Evolutionary conservation across 2,797 vertebrate species (phyloP).

Genomic region (Champsocephalus gunnari): DNA sequence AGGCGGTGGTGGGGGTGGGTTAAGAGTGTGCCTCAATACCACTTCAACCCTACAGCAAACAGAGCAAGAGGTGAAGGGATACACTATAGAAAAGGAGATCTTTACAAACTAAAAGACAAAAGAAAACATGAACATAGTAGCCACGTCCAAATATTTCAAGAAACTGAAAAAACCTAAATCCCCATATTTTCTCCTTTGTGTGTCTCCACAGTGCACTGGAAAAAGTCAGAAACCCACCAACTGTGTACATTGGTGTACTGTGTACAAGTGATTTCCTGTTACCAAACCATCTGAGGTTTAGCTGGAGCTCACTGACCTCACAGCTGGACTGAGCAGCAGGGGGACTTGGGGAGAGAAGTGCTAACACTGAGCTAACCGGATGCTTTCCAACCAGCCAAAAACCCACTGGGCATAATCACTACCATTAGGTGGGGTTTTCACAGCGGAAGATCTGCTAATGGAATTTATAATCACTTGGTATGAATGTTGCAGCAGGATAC

Average conservation of each 20-base stretch:
- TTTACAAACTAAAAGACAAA: conserved; percentile 35
- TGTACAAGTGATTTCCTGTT: conserved; percentile 59
- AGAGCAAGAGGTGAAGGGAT: conserved; percentile 48
- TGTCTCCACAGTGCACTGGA: conserved; percentile 31
- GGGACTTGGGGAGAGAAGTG: conserved; percentile 31
- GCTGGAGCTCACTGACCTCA: conserved; percentile 58
- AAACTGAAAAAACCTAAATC: conserved; percentile 22
- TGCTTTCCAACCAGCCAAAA: conserved; percentile 51
- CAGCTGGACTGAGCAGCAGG: conserved; percentile 55
- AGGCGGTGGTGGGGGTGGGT: conserved; percentile 53
- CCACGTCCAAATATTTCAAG: conserved; percentile 16
- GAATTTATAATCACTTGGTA: conserved; percentile 65
- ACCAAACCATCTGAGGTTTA: conserved; percentile 58
- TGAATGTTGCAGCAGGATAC: conserved; percentile 30
- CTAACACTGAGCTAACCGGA: conserved; percentile 31
- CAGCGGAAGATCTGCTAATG: conserved; percentile 50
- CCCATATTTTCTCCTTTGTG: conserved; percentile 26
- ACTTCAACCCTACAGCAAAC: conserved; percentile 46
- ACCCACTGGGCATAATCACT: conserved; percentile 61
- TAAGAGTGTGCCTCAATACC: conserved; percentile 55
- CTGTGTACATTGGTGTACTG: conserved; percentile 32
- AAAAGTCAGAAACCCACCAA: conserved; percentile 42
- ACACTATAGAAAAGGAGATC: conserved; percentile 10
- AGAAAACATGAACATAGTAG: conserved; percentile 20
- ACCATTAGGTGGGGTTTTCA: conserved; percentile 53